Evolutionary conservation across 2,888 invertebrate genomes (phyloP), one percentile per base, ranked within the genome.

Genomic region (Ecdyonurus torrentis): DNA sequence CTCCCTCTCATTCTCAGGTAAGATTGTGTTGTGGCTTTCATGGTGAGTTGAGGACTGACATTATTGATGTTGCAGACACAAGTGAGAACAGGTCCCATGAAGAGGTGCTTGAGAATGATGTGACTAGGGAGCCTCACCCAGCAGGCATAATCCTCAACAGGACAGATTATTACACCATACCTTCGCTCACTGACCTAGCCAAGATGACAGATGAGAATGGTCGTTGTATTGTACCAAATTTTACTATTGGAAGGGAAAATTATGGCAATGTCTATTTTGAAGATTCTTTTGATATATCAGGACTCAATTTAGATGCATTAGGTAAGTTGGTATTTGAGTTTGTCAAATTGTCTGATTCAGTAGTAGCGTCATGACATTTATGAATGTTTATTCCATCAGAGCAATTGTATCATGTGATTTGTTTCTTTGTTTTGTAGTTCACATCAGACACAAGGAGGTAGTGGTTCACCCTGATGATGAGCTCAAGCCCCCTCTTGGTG

Each of bases 391-490:
- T 2, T 24, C 52, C 1, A n/a, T 24, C 23, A n/a, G 60, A 59
- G 52, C 52, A 55, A 50, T 52, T 20, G 37, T 60, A 23, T 50
- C 52, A 55, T 62, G 23, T 53, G 63, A n/a, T 22, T 61, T 37
- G 59, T 61, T 23, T 52, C 37, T 37, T 18, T 65, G 64, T 59
- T 23, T 71, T 72, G 2, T 79, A 85, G 93, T 98, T 0, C 89
- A 91, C 72, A 92, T 98, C 75, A 82, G 94, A 2, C 88, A 93
- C 74, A 93, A 95, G 72, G 97, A 99, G 76, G 87, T 99, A 1
- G 89, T 89, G 22, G 85, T 99, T 2, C 99, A 99, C 78, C 96
- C 97, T 0, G 79, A 81, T 69, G 63, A 63, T 19, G 52, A 59
- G 18, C 3, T 10, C 64, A 98, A 97, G 74, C 98, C 99, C 0